A percentile compares a stretch with the other conserved stretches of the same genome.
Evolutionary conservation across 2,113 vertebrate genomes (phyloP).

Genomic region (Dasyurus viverrinus): DNA sequence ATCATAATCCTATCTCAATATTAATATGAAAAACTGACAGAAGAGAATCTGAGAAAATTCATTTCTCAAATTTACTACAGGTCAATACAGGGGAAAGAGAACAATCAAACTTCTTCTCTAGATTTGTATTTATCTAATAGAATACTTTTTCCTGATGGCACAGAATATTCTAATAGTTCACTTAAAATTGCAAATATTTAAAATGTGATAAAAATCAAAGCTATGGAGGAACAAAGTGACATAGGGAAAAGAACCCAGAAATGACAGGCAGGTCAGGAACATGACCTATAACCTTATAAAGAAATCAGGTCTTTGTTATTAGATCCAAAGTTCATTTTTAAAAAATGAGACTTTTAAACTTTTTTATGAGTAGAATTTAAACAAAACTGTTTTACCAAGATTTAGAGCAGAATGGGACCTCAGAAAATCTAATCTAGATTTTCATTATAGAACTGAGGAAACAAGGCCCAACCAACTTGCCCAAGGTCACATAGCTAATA

Average conservation of each 20-base stretch:
- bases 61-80: neutral
- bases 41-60: neutral
- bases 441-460: neutral
- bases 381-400: neutral
- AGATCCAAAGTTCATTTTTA: constrained; percentile 36
- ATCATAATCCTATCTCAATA: neutral
- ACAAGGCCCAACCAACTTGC: neutral
- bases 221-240: neutral
- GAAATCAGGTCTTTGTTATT: constrained; percentile 32
- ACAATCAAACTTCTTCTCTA: neutral
- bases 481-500: neutral
- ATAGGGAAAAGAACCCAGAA: neutral
- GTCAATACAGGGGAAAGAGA: neutral
- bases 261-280: neutral
- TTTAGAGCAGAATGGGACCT: neutral
- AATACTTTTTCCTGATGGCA: neutral
- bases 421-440: too few species aligned
- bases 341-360: constrained; percentile 24
- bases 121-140: neutral
- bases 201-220: neutral
- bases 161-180: neutral
- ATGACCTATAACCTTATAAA: neutral
- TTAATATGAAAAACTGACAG: neutral
- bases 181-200: neutral
- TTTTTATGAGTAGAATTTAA: neutral